Conservation (phyloP, 2,797 vertebrate species). For the Liasis olivaceus region DNA sequence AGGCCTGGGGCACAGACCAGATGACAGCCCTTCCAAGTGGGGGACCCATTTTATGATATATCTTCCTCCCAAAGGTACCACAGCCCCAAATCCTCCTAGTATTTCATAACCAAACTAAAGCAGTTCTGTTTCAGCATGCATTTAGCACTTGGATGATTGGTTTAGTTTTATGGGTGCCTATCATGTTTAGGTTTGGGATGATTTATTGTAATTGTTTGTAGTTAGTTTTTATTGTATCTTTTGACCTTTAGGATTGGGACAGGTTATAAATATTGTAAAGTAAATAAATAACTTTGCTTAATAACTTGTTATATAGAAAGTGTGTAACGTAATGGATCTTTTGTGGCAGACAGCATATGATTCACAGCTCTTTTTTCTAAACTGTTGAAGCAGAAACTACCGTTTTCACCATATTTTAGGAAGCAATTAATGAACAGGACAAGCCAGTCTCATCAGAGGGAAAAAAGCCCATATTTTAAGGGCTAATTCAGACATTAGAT, state of each 20-base stretch:
- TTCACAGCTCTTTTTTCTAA: neutral
- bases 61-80: neutral
- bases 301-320: neutral
- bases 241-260: conserved; percentile 18
- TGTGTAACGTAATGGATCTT: conserved; percentile 7
- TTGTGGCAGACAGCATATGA: conserved; percentile 14
- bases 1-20: neutral
- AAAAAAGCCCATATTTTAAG: neutral
- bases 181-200: neutral
- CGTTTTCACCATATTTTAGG: neutral
- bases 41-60: neutral
- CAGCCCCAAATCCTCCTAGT: neutral
- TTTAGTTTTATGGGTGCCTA: neutral
- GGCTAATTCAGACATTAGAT: neutral
- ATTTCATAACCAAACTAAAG: neutral
- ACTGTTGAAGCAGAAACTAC: neutral
- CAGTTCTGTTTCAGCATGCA: neutral
- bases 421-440: neutral
- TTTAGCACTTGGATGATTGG: neutral
- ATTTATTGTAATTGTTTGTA: neutral
- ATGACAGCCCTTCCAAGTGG: neutral
- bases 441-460: neutral
- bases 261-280: conserved; percentile 22
- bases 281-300: conserved; percentile 9
- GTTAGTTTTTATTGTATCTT: conserved; percentile 14